phyloP scores from a whole-genome alignment of 2,113 vertebrate genomes.

The Illadopsis cleaveri region DNA sequence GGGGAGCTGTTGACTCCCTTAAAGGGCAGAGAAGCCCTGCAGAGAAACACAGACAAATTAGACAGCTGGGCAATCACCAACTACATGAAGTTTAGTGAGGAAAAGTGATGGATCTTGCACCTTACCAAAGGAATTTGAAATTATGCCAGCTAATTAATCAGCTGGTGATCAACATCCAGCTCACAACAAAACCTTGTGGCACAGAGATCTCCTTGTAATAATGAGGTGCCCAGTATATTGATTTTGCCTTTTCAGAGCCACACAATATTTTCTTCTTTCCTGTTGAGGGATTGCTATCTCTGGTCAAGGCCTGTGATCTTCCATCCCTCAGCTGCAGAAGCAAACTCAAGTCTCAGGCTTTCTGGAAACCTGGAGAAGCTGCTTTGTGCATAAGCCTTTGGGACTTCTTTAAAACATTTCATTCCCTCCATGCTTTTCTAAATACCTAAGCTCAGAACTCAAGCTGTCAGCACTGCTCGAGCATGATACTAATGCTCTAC shows the following conservation, averaged over 20 bases:
- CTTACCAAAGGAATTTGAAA: background rate
- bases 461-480: background rate
- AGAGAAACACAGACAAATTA: background rate
- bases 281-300: background rate
- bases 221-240: rapidly evolving
- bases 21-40: background rate
- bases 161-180: background rate
- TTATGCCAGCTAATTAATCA: background rate
- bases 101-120: background rate
- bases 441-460: background rate
- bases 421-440: background rate
- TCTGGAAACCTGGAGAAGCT: background rate
- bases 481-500: background rate
- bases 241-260: background rate
- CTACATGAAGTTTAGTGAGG: background rate
- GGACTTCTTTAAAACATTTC: background rate
- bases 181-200: background rate
- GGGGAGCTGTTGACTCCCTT: background rate
- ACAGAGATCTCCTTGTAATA: background rate
- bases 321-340: background rate
- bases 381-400: background rate
- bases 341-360: background rate
- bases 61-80: background rate
- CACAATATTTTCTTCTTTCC: background rate
- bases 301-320: background rate